Evolutionary conservation across 1,140 invertebrate genomes (phyloP).

Genomic region (Drosophila leontia): DNA sequence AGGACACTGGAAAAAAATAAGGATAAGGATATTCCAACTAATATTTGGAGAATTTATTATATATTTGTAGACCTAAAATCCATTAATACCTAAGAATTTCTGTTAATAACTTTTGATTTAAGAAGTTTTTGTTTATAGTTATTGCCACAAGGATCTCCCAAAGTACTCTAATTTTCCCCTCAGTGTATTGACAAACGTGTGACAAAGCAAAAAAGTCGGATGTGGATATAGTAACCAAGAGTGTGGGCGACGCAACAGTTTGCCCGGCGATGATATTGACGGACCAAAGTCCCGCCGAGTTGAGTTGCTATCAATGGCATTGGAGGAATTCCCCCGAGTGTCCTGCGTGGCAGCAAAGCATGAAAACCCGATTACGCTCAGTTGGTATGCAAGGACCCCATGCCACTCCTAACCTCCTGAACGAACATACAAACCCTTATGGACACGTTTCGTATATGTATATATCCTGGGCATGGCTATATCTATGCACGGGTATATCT

Average conservation of each 20-base stretch:
- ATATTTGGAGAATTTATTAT: neutral
- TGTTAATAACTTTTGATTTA: neutral
- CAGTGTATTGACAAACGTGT: conserved; percentile 42
- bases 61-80: neutral
- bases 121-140: no score
- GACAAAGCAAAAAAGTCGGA: conserved; percentile 53
- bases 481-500: conserved; percentile 41
- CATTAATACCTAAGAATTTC: neutral
- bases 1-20: neutral
- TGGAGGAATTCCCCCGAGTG: conserved; percentile 64
- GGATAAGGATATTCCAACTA: neutral
- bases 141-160: neutral
- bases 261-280: conserved; percentile 61
- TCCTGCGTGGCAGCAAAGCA: conserved; percentile 52
- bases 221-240: conserved; percentile 1
- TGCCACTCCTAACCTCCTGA: neutral
- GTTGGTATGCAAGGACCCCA: conserved; percentile 69
- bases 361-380: conserved; percentile 69
- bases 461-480: conserved; percentile 3
- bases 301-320: conserved; percentile 70
- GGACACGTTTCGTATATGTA: conserved; percentile 5
- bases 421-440: conserved; percentile 6
- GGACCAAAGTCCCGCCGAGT: conserved; percentile 47
- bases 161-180: neutral
- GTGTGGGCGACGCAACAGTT: conserved; percentile 60